Evolutionary conservation across 1,140 invertebrate genomes (phyloP).

Genomic region (Argopecten irradians): DNA sequence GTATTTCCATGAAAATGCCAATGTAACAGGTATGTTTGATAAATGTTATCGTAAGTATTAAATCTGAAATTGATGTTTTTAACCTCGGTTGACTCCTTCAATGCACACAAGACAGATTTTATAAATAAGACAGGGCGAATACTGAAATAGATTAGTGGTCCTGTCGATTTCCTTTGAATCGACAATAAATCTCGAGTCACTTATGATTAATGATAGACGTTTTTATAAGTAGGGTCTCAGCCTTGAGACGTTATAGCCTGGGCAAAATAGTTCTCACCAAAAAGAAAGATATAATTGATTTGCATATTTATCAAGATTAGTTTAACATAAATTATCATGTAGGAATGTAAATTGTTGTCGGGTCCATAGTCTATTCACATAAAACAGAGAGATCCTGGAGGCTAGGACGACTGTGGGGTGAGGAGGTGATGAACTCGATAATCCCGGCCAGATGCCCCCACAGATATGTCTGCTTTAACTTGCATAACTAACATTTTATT

Average conservation of each 20-base stretch:
- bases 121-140: not conserved
- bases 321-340: not conserved
- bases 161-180: not conserved
- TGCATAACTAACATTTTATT: slow-evolving; percentile 18
- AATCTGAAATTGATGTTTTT: not conserved
- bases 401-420: not conserved
- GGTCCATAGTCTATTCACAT: not conserved
- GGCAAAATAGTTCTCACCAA: not conserved
- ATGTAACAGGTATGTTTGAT: not conserved
- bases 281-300: not conserved
- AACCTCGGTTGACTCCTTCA: not conserved
- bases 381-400: not conserved
- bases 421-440: not conserved
- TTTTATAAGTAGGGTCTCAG: not conserved
- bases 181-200: not conserved
- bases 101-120: not conserved
- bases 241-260: not conserved
- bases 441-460: not conserved
- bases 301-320: slow-evolving; percentile 1
- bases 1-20: not conserved
- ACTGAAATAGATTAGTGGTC: not conserved
- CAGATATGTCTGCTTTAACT: not conserved
- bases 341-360: not conserved
- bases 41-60: not conserved
- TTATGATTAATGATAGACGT: not conserved